Evolutionary conservation across 2,113 vertebrate species (phyloP), one percentile per base, ranked within the genome.

Genomic region (Cynocephalus volans): DNA sequence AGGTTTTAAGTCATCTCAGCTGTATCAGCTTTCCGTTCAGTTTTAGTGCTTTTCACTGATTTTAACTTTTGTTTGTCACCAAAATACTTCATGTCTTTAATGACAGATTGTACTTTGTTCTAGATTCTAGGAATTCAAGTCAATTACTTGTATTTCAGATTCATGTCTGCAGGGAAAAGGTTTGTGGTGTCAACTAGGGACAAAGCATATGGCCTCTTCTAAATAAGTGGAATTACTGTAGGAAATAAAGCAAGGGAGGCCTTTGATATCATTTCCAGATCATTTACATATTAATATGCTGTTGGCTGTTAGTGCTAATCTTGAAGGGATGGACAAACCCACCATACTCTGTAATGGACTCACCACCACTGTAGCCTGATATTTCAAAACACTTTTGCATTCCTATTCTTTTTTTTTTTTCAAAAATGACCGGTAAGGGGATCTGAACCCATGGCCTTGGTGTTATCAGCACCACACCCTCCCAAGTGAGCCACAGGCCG

Each of bases 71-170:
- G 8, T 41, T 93, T 87, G 7, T 83, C 56, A 65, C 54, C 80
- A 64, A 45, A 95, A 41, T 88, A 60, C 28, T 75, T 93, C 85
- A 82, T 94, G 15, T 8, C 24, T 96, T 93, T 92, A 96, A 64
- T 81, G 90, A 67, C 62, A 83, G 28, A 21, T 94, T 76, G 33
- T 50, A 75, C 8, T 93, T 93, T 2, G 56, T 84, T 96, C 33
- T 84, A 36, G 26, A 82, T 76, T 92, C 33, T 24, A n/a, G 33
- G 21, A 81, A 73, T 92, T 85, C 36, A 84, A 72, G 13, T 67
- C 54, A 82, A 0, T 92, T 92, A 89, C 60, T 80, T 18, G 48
- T 67, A 36, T 95, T 93, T 97, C 52, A 80, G 14, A 52, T 83
- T 83, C 26, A 19, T 79, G 5, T 58, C 67, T 97, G 18, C 8